Evolutionary conservation across 2,888 invertebrate species (phyloP).

Genomic region (Serripes groenlandicus): DNA sequence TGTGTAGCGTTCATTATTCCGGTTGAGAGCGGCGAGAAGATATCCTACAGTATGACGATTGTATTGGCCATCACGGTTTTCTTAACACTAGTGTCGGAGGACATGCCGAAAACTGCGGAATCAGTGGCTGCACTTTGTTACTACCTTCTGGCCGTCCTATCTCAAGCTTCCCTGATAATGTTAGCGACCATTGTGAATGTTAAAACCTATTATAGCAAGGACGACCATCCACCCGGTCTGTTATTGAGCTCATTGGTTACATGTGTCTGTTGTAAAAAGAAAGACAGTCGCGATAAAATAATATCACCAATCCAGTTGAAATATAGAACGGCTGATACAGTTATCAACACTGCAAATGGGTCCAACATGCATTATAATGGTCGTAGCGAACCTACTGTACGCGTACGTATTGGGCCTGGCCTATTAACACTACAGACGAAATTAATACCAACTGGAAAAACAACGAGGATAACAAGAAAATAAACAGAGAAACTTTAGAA

Average conservation of each 20-base stretch:
- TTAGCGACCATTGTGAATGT: not conserved
- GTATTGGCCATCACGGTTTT: conserved; percentile 9
- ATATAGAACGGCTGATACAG: no score
- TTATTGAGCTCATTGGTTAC: not conserved
- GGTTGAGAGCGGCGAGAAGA: conserved; percentile 4
- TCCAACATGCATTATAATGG: no score
- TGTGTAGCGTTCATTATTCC: conserved; percentile 3
- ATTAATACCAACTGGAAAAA: no score
- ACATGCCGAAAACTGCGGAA: not conserved
- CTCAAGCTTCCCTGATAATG: not conserved
- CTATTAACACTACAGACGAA: no score
- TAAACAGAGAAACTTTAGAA: no score
- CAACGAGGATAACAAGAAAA: no score
- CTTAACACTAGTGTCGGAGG: conserved; percentile 1
- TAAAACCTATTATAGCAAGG: not conserved
- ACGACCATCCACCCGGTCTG: not conserved
- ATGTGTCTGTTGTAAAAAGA: no score
- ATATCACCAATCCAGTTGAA: no score
- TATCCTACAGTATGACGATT: conserved; percentile 11
- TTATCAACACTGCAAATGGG: no score
- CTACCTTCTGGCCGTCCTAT: not conserved
- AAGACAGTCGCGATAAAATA: no score
- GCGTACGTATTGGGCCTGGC: no score
- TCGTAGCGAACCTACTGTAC: no score
- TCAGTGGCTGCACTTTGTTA: not conserved